Conservation (phyloP, 2,797 vertebrate genomes). For the Heterohyrax brucei region DNA sequence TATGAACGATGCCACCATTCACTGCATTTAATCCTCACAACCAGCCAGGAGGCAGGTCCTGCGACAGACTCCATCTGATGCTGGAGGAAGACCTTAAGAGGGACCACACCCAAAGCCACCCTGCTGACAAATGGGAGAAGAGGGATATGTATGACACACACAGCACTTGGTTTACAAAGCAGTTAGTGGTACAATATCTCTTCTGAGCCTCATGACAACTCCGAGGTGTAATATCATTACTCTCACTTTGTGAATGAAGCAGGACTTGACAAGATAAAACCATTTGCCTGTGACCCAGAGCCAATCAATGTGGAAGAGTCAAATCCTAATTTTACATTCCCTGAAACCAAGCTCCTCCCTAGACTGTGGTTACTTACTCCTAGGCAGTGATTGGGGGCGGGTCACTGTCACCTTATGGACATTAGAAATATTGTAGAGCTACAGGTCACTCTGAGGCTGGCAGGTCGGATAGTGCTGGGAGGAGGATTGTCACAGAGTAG, state of each 20-base stretch:
- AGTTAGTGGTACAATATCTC: fast-evolving
- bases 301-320: not conserved
- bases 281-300: not conserved
- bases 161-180: not conserved
- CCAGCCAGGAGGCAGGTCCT: not conserved
- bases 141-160: not conserved
- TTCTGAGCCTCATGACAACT: not conserved
- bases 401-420: not conserved
- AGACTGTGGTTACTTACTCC: not conserved
- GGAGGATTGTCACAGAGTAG: not conserved
- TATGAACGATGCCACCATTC: not conserved
- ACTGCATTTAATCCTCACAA: not conserved
- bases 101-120: not conserved
- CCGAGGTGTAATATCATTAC: not conserved
- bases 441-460: fast-evolving
- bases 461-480: not conserved
- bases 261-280: not conserved
- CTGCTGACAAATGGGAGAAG: not conserved
- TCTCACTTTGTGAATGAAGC: not conserved
- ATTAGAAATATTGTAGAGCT: not conserved
- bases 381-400: not conserved
- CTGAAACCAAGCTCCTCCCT: not conserved
- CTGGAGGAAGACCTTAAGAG: not conserved
- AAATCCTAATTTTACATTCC: not conserved
- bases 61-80: not conserved